Evolutionary conservation across 2,113 vertebrate genomes (phyloP).

Genomic region (Psilopsiagon aurifrons): DNA sequence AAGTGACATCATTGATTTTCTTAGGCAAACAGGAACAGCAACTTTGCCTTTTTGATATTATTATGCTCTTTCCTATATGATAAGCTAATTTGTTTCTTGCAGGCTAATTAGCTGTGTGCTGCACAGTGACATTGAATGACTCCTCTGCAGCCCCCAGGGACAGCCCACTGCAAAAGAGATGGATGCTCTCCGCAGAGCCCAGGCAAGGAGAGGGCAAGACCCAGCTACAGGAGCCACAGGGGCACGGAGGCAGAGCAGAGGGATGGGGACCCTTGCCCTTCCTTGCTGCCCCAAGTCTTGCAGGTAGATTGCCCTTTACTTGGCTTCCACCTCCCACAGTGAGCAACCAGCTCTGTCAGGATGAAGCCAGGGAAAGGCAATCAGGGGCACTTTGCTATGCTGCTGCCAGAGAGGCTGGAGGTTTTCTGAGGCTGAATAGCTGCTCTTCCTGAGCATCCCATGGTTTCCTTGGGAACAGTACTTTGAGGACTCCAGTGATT

Average conservation of each 20-base stretch:
- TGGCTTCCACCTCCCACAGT: accelerated
- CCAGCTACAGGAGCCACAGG: not conserved
- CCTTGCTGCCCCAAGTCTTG: not conserved
- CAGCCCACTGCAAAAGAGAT: not conserved
- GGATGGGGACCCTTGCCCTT: not conserved
- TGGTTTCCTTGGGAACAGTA: not conserved
- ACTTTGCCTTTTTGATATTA: not conserved
- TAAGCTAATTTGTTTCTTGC: not conserved
- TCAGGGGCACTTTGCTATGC: not conserved
- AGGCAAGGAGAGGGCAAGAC: not conserved
- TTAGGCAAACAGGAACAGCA: not conserved
- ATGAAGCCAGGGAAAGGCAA: not conserved
- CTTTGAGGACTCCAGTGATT: not conserved
- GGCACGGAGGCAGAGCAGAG: not conserved
- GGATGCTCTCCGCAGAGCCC: not conserved
- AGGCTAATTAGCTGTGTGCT: not conserved
- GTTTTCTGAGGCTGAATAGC: not conserved
- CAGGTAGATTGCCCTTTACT: not conserved
- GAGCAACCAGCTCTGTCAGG: not conserved
- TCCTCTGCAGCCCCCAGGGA: not conserved
- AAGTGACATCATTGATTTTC: not conserved
- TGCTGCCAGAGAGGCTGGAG: not conserved
- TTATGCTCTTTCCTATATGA: not conserved
- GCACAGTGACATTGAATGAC: not conserved
- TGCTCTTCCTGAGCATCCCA: not conserved